phyloP scores from a whole-genome alignment of 2,888 invertebrate species.

The Ornithoptera alexandrae region DNA sequence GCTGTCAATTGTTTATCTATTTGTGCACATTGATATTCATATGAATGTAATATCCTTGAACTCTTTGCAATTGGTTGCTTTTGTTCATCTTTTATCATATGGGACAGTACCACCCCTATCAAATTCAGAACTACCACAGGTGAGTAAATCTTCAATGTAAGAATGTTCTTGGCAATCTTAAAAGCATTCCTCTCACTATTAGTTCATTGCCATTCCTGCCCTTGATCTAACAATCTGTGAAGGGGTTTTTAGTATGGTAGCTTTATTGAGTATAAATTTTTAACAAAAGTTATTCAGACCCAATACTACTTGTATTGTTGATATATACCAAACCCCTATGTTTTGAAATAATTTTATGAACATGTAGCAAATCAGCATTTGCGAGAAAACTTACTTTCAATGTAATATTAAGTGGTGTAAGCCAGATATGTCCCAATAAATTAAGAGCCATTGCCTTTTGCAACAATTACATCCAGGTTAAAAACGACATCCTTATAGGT shows the following conservation, averaged over 20 bases:
- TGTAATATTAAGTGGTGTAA: too few relatives aligned
- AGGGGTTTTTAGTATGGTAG: slow-evolving; percentile 33
- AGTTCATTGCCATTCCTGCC: slow-evolving; percentile 31
- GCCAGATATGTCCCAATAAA: too few relatives aligned
- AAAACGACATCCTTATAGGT: too few relatives aligned
- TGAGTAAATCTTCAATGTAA: background rate
- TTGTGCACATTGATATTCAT: slow-evolving; percentile 32
- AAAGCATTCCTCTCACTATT: slow-evolving; percentile 32
- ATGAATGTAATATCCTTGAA: slow-evolving; percentile 31
- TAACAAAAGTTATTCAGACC: slow-evolving; percentile 35
- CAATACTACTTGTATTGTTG: background rate
- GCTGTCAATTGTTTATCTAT: slow-evolving; percentile 34
- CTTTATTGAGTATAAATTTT: slow-evolving; percentile 16
- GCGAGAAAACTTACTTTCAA: too few relatives aligned
- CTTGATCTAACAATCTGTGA: slow-evolving; percentile 31
- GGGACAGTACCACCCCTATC: slow-evolving; percentile 32
- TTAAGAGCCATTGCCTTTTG: too few relatives aligned
- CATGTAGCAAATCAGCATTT: too few relatives aligned
- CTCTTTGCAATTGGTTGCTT: slow-evolving; percentile 31
- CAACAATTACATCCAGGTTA: too few relatives aligned
- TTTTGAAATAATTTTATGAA: too few relatives aligned
- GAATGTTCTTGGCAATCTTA: slow-evolving; percentile 22
- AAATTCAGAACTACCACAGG: slow-evolving; percentile 35
- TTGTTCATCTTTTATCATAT: slow-evolving; percentile 28
- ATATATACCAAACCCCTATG: too few relatives aligned